Conservation (phyloP, 2,888 invertebrate species). For the Andrena dorsata region DNA sequence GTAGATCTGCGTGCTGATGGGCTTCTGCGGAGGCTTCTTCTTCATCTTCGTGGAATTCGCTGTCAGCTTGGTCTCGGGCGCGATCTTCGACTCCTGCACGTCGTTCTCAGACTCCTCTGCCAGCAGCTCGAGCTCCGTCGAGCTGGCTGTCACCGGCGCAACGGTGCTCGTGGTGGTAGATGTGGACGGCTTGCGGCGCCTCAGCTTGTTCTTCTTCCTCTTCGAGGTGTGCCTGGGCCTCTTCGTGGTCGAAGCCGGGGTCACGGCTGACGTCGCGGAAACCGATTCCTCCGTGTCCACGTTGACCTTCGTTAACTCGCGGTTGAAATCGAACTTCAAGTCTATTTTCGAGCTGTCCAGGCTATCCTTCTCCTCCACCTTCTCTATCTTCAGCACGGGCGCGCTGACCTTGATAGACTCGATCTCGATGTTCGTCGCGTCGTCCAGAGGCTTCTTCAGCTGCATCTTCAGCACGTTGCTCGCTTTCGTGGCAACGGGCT, state of each 20-base stretch:
- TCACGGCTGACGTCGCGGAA: constrained; percentile 84
- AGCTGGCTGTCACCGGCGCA: constrained; percentile 68
- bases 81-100: constrained; percentile 84
- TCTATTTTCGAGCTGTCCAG: constrained; percentile 85
- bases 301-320: constrained; percentile 82
- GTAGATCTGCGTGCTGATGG: constrained; percentile 91
- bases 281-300: constrained; percentile 77
- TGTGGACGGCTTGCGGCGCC: constrained; percentile 87
- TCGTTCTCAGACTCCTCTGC: constrained; percentile 67
- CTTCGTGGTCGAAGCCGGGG: constrained; percentile 86
- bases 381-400: constrained; percentile 77
- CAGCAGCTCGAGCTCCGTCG: constrained; percentile 56
- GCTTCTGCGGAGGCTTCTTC: constrained; percentile 86
- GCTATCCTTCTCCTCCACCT: constrained; percentile 77
- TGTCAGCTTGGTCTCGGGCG: constrained; percentile 80
- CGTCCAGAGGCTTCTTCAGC: constrained; percentile 77
- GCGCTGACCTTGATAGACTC: constrained; percentile 77
- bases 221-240: constrained; percentile 85
- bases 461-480: constrained; percentile 79
- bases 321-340: constrained; percentile 79
- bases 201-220: constrained; percentile 86
- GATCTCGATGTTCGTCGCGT: constrained; percentile 76
- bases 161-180: constrained; percentile 75
- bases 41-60: constrained; percentile 86
- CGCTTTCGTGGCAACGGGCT: constrained; percentile 69